Percentiles rank a stretch among this genome's conserved stretches.
phyloP scores from a whole-genome alignment of 2,888 invertebrate species.

The Rhagium mordax region DNA sequence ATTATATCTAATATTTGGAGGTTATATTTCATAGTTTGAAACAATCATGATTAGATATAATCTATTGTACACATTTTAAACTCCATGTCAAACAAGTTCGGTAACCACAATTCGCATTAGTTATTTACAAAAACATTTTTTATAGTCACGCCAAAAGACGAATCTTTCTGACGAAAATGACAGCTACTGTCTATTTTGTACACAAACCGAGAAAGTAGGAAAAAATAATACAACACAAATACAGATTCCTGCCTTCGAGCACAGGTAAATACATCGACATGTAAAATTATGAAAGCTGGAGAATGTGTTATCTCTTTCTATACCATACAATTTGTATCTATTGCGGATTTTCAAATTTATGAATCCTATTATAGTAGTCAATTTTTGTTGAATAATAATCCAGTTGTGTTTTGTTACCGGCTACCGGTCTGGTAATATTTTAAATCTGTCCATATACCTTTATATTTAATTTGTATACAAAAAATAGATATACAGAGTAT shows the following conservation, averaged over 20 bases:
- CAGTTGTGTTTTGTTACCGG: too few relatives aligned
- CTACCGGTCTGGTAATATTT: too few relatives aligned
- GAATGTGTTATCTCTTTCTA: background rate
- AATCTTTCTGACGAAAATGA: background rate
- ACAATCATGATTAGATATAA: slow-evolving; percentile 7
- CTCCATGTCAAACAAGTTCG: slow-evolving; percentile 2
- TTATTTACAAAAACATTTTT: slow-evolving; percentile 10
- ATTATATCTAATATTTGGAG: slow-evolving; percentile 9
- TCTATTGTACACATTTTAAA: background rate
- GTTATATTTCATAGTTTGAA: slow-evolving; percentile 27
- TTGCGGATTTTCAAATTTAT: background rate
- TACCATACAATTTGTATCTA: background rate
- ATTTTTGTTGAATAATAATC: background rate
- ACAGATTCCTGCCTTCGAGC: background rate
- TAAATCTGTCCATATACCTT: too few relatives aligned
- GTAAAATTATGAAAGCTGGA: background rate
- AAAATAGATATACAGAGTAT: too few relatives aligned
- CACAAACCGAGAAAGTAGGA: slow-evolving; percentile 7
- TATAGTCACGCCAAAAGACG: background rate
- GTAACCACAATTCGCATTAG: background rate
- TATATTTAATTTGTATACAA: too few relatives aligned
- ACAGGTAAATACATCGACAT: background rate
- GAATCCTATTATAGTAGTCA: background rate
- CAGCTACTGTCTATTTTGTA: slow-evolving; percentile 15
- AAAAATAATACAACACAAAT: background rate